Evolutionary conservation across 2,888 invertebrate genomes (phyloP).

Genomic region (Drosophila leonis): DNA sequence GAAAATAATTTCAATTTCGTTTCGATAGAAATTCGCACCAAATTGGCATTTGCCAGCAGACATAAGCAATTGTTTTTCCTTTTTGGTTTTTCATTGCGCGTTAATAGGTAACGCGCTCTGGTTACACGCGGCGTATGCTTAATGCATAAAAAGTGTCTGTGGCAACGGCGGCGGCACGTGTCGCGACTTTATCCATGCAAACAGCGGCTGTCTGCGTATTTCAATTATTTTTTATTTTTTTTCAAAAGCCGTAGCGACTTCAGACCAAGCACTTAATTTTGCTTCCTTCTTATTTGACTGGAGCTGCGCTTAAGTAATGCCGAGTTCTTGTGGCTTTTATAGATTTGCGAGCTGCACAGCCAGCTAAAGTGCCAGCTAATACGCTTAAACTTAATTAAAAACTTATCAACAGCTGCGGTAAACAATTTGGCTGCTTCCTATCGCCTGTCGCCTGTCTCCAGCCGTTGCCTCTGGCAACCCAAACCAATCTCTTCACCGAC

Average conservation of each 20-base stretch:
- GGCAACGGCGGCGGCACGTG: constrained; percentile 10
- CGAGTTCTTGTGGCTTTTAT: constrained; percentile 43
- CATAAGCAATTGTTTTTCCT: constrained; percentile 24
- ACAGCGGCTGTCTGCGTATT: constrained; percentile 5
- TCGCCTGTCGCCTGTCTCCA: background rate
- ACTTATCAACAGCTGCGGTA: constrained; percentile 74
- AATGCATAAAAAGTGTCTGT: constrained; percentile 25
- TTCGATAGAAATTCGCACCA: constrained; percentile 58
- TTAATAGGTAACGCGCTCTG: constrained; percentile 30
- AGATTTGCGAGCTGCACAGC: constrained; percentile 31
- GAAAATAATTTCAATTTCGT: constrained; percentile 72
- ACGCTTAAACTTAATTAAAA: constrained; percentile 75
- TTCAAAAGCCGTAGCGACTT: constrained; percentile 17
- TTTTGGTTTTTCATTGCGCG: constrained; percentile 35
- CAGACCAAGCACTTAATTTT: constrained; percentile 42
- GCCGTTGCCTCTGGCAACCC: constrained; percentile 47
- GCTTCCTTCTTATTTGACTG: constrained; percentile 9
- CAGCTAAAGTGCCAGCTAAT: constrained; percentile 68
- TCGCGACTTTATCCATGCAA: constrained; percentile 8
- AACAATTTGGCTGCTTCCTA: constrained; percentile 54
- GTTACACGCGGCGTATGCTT: constrained; percentile 38
- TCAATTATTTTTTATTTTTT: constrained; percentile 32
- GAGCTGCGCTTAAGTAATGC: constrained; percentile 31
- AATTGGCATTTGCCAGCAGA: constrained; percentile 36
- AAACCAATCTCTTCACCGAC: background rate